phyloP scores from a whole-genome alignment of 2,888 invertebrate species.

The Cheilosia grossa region DNA sequence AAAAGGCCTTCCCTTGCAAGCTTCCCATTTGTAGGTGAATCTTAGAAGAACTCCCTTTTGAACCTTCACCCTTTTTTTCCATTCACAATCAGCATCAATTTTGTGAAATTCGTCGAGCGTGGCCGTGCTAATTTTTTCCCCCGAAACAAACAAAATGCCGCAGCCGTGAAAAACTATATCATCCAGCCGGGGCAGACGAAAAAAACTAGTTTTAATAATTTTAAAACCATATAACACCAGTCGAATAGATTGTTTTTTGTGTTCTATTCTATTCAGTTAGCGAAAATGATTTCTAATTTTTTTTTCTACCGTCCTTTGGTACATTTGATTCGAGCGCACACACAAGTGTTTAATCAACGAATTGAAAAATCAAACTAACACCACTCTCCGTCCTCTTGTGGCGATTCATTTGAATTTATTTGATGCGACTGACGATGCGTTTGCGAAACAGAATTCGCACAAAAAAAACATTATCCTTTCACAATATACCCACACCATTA shows the following conservation, averaged over 20 bases:
- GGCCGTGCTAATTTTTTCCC: too few species aligned
- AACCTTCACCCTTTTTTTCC: too few species aligned
- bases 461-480: conserved; percentile 42
- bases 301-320: conserved; percentile 30
- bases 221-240: conserved; percentile 60
- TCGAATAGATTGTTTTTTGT: conserved; percentile 15
- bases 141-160: too few species aligned
- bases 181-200: not conserved
- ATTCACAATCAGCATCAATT: too few species aligned
- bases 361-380: conserved; percentile 68
- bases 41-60: too few species aligned
- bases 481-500: conserved; percentile 20
- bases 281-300: conserved; percentile 7
- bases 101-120: too few species aligned
- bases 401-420: conserved; percentile 70
- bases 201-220: conserved; percentile 48
- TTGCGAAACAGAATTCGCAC: not conserved
- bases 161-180: not conserved
- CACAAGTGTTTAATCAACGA: conserved; percentile 70
- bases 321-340: conserved; percentile 39
- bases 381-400: not conserved
- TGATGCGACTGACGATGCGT: conserved; percentile 61
- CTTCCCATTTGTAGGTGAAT: too few species aligned
- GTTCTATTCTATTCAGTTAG: conserved; percentile 9
- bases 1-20: too few species aligned